phyloP scores from a whole-genome alignment of 2,888 invertebrate species.

The Cancer borealis region DNA sequence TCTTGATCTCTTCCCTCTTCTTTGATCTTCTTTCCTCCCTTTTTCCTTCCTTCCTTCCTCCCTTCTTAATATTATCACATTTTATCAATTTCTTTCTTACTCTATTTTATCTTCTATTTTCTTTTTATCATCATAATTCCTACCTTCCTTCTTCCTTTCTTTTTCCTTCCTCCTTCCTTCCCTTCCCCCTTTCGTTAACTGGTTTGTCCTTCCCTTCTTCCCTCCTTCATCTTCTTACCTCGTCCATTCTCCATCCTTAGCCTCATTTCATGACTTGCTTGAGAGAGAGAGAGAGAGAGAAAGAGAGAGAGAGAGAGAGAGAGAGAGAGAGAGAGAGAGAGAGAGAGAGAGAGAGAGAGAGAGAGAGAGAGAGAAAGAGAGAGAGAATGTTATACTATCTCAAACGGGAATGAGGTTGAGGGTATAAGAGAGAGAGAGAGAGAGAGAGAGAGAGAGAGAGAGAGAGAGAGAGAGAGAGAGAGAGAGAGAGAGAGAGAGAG shows the following conservation, averaged over 20 bases:
- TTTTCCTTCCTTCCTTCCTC: too few relatives aligned
- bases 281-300: not conserved
- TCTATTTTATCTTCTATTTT: too few relatives aligned
- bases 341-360: too few relatives aligned
- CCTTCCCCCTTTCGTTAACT: not conserved
- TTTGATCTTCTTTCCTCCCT: too few relatives aligned
- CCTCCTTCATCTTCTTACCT: not conserved
- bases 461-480: not conserved
- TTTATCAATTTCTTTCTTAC: too few relatives aligned
- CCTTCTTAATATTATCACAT: not conserved
- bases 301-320: not conserved
- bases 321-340: not conserved
- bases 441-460: not conserved
- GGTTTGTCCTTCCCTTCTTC: too few relatives aligned
- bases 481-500: too few relatives aligned
- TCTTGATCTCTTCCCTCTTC: not conserved
- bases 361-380: too few relatives aligned
- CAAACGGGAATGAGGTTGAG: too few relatives aligned
- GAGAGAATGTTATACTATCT: too few relatives aligned
- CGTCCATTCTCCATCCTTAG: not conserved
- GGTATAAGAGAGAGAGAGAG: too few relatives aligned
- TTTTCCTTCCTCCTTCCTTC: not conserved
- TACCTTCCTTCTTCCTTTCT: not conserved
- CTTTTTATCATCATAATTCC: not conserved
- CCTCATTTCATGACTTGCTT: not conserved